Conservation (phyloP, 2,888 invertebrate species). For the Carabus problematicus region DNA sequence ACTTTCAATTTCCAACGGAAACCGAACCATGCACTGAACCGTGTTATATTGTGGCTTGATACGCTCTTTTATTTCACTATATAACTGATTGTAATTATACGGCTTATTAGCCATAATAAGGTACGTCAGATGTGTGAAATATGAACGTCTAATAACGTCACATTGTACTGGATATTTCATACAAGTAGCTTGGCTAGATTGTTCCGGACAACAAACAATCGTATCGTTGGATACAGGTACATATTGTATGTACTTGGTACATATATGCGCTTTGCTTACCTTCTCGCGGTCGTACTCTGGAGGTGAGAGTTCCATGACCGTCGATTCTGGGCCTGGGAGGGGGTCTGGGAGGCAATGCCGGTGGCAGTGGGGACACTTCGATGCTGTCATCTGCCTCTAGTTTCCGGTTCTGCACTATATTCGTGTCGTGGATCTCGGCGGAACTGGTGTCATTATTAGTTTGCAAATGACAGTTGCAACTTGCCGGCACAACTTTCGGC, state of each 20-base stretch:
- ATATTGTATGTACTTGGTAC: no score
- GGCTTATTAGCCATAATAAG: no score
- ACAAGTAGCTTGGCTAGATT: not conserved
- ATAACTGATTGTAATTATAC: no score
- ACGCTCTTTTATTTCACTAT: no score
- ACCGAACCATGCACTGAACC: no score
- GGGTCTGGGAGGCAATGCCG: slow-evolving; percentile 60
- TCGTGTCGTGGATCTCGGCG: slow-evolving; percentile 48
- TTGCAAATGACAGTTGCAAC: slow-evolving; percentile 57
- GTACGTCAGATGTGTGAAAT: no score
- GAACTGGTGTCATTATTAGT: slow-evolving; percentile 50
- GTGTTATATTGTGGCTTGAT: no score
- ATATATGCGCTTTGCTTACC: slow-evolving; percentile 49
- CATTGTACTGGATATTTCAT: no score
- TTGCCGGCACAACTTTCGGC: slow-evolving; percentile 47
- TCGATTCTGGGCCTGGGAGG: slow-evolving; percentile 58
- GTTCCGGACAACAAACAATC: not conserved
- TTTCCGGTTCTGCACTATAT: slow-evolving; percentile 50
- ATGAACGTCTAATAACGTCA: no score
- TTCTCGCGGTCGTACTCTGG: slow-evolving; percentile 51
- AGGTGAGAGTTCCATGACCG: slow-evolving; percentile 52
- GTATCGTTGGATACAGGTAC: not conserved
- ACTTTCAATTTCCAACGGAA: no score
- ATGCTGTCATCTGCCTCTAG: slow-evolving; percentile 58
- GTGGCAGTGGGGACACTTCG: slow-evolving; percentile 59